These are phyloP conservation scores for Aricia agestis DNA, from an alignment of 1,140 invertebrate species.

Conservation along the genomic window DNA sequence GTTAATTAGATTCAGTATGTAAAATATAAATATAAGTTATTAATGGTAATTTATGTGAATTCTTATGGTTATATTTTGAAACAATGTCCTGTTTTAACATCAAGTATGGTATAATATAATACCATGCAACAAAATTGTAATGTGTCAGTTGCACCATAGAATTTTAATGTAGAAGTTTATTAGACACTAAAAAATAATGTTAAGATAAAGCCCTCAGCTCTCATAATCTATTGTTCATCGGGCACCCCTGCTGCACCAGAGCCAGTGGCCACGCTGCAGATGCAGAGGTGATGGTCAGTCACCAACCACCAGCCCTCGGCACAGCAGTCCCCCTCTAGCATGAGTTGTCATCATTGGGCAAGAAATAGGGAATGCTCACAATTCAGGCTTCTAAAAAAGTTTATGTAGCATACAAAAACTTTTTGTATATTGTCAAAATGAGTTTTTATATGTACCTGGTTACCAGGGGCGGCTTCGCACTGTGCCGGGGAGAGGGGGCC, in stretches of 20 bases:
- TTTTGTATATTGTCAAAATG: too few species aligned
- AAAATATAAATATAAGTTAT: too few species aligned
- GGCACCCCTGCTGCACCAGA: constrained; percentile 38
- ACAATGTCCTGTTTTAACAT: background rate
- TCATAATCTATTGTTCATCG: constrained; percentile 61
- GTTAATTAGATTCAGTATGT: background rate
- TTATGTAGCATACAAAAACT: too few species aligned
- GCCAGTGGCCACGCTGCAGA: constrained; percentile 31
- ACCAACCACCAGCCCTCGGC: constrained; percentile 22
- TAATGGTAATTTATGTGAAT: background rate
- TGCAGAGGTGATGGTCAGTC: constrained; percentile 27
- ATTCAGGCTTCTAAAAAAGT: too few species aligned
- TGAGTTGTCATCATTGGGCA: constrained; percentile 64
- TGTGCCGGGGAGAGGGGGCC: constrained; percentile 80
- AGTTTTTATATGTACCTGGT: background rate
- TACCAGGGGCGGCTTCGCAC: constrained; percentile 73
- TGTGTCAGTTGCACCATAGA: background rate
- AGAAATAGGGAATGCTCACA: background rate
- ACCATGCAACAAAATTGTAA: background rate
- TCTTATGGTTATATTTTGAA: background rate
- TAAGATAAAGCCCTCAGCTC: constrained; percentile 50
- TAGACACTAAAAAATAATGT: too few species aligned
- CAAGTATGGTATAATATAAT: background rate
- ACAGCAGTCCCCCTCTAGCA: constrained; percentile 45
- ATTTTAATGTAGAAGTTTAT: background rate